phyloP scores from a whole-genome alignment of 1,140 invertebrate species.

The Drosophila orena region DNA sequence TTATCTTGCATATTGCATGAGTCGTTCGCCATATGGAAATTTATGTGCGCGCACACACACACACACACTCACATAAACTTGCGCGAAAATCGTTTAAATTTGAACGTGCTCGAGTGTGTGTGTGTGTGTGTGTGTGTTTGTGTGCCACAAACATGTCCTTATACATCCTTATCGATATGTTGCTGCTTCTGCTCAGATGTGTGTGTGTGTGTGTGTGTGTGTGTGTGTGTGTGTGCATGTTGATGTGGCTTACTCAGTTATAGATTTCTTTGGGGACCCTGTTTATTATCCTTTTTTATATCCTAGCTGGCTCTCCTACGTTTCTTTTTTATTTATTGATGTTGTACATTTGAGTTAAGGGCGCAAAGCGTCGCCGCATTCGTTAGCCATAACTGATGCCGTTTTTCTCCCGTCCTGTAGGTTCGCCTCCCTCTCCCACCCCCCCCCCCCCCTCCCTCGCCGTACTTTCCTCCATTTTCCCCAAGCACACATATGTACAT shows the following conservation, averaged over 20 bases:
- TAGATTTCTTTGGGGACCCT: constrained; percentile 79
- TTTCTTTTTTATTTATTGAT: constrained; percentile 76
- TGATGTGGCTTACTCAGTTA: constrained; percentile 75
- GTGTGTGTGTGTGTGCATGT: constrained; percentile 45
- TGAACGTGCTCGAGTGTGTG: constrained; percentile 63
- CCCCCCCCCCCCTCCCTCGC: not conserved
- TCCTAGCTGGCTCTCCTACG: constrained; percentile 50
- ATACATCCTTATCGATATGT: constrained; percentile 68
- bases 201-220: constrained; percentile 24
- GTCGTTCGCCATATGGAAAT: constrained; percentile 77
- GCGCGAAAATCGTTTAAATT: constrained; percentile 71
- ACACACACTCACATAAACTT: constrained; percentile 10
- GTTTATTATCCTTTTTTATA: constrained; percentile 81
- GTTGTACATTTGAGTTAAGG: constrained; percentile 82
- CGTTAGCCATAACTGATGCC: constrained; percentile 79
- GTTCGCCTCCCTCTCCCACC: not conserved
- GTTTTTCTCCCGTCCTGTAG: constrained; percentile 48
- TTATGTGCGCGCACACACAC: constrained; percentile 44
- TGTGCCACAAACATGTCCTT: constrained; percentile 68
- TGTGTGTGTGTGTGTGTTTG: constrained; percentile 11
- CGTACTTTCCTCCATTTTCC: no score
- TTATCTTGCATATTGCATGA: constrained; percentile 79
- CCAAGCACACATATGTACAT: constrained; percentile 9
- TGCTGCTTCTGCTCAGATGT: constrained; percentile 8
- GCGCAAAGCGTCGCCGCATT: constrained; percentile 70